phyloP scores from a whole-genome alignment of 1,140 invertebrate species.

The Coelopa frigida region DNA sequence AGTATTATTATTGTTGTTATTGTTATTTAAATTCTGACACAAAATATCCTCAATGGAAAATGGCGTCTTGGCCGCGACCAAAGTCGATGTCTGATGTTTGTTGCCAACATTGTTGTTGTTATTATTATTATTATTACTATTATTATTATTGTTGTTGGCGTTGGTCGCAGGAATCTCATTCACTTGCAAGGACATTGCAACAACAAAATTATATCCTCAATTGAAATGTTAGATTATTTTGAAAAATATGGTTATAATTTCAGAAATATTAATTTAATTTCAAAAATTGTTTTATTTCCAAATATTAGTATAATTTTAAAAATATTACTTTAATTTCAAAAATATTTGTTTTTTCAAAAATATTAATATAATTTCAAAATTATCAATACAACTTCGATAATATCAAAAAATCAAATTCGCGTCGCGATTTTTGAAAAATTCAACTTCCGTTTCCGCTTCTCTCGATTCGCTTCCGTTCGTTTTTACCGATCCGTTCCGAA shows the following conservation, averaged over 20 bases:
- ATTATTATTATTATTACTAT: too few relatives aligned
- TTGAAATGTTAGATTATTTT: not conserved
- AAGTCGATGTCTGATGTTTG: slow-evolving; percentile 23
- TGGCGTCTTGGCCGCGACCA: slow-evolving; percentile 39
- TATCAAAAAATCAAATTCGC: too few relatives aligned
- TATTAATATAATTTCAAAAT: too few relatives aligned
- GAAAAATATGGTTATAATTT: too few relatives aligned
- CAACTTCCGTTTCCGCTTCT: too few relatives aligned
- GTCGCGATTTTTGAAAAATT: too few relatives aligned
- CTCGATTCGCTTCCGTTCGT: too few relatives aligned
- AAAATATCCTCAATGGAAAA: slow-evolving; percentile 44
- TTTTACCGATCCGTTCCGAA: too few relatives aligned
- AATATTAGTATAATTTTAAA: not conserved
- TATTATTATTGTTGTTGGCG: too few relatives aligned
- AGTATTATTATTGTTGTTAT: slow-evolving; percentile 24
- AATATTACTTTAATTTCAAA: not conserved
- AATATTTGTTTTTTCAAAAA: not conserved
- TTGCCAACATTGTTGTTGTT: slow-evolving; percentile 8
- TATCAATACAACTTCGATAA: too few relatives aligned
- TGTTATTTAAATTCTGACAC: slow-evolving; percentile 40
- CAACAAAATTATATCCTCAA: not conserved
- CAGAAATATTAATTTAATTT: too few relatives aligned
- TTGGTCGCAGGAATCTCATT: too few relatives aligned
- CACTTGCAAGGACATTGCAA: not conserved
- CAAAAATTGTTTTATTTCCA: not conserved